Base-by-base conservation (phyloP, 2,113 vertebrate species). In the Panurus biarmicus region DNA sequence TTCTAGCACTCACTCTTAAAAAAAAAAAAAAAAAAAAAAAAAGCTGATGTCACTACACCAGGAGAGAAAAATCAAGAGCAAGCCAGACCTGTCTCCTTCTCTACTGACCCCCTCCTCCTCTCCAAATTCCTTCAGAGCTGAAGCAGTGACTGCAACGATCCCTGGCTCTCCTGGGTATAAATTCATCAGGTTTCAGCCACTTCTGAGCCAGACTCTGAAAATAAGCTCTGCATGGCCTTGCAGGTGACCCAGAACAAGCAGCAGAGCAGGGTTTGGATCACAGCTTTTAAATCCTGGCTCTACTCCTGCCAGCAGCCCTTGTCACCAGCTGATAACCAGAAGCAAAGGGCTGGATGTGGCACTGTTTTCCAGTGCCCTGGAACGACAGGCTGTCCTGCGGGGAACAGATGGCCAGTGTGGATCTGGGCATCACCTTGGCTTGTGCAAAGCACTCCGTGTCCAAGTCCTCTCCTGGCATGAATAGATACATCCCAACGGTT, bases 291-390 rank as follows among this genome's bases (percentile, higher is more conserved):
- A 78, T 38, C 18, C 54, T 5, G 10, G 33, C 70, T 38, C 56
- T 38, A n/a, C 50, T 80, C 26, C 71, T 90, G 75, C 67, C 54
- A 58, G 38, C 50, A 48, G 58, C 36, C 66, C 64, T 70, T 90
- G 87, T 67, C 58, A 78, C 53, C 42, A 73, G 64, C 79, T 84
- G 91, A 77, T 70, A 76, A 86, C 18, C 54, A 83, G 87, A 22
- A 69, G 47, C 88, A 44, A 70, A 76, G 67, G 71, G 62, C 48
- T 81, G 26, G 6, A 40, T 16, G 22, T 5, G 44, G 16, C 12
- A 3, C 23, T 21, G n/a, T 16, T 31, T 28, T 26, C 42, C 74
- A 45, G 78, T 0, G 5, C 28, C 40, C 47, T n/a, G 76, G 71
- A 29, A 53, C 4, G 7, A 51, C 8, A 23, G 10, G 40, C 28